These are phyloP conservation scores for Nycteola revayana DNA, from an alignment of 2,888 invertebrate species.

Conservation along the genomic window DNA sequence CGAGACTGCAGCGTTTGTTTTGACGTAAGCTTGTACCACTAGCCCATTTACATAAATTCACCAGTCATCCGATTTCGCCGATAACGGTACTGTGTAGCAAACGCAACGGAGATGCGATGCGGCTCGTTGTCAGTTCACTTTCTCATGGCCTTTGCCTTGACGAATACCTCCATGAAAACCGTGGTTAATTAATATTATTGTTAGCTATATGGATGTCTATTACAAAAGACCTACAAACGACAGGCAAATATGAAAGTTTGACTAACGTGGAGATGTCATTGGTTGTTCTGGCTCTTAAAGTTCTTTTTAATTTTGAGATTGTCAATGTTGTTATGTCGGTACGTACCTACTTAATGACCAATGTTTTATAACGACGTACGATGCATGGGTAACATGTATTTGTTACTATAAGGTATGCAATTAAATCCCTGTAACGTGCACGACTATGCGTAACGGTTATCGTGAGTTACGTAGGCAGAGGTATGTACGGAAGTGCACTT, in stretches of 20 bases:
- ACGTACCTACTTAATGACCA: too few species aligned
- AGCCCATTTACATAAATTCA: conserved; percentile 61
- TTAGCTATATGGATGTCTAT: too few species aligned
- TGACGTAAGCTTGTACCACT: conserved; percentile 51
- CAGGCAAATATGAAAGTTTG: too few species aligned
- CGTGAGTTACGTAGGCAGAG: conserved; percentile 18
- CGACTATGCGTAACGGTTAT: conserved; percentile 21
- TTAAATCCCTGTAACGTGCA: conserved; percentile 10
- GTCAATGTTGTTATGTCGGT: too few species aligned
- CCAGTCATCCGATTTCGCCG: conserved; percentile 66
- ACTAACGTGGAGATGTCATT: too few species aligned
- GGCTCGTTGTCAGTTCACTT: conserved; percentile 58
- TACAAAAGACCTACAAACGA: too few species aligned
- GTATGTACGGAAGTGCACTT: conserved; percentile 24
- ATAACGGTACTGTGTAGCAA: conserved; percentile 59
- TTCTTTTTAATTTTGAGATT: too few species aligned
- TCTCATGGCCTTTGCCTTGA: conserved; percentile 50
- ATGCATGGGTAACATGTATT: conserved; percentile 2
- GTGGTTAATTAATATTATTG: too few species aligned
- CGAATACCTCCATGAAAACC: background rate
- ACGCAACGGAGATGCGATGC: conserved; percentile 18
- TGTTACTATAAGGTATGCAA: conserved; percentile 18
- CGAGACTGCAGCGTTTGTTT: conserved; percentile 21
- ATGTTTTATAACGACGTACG: background rate
- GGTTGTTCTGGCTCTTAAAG: too few species aligned